These are phyloP conservation scores for Acronicta psi DNA, from an alignment of 2,888 invertebrate species.

Conservation along the genomic window DNA sequence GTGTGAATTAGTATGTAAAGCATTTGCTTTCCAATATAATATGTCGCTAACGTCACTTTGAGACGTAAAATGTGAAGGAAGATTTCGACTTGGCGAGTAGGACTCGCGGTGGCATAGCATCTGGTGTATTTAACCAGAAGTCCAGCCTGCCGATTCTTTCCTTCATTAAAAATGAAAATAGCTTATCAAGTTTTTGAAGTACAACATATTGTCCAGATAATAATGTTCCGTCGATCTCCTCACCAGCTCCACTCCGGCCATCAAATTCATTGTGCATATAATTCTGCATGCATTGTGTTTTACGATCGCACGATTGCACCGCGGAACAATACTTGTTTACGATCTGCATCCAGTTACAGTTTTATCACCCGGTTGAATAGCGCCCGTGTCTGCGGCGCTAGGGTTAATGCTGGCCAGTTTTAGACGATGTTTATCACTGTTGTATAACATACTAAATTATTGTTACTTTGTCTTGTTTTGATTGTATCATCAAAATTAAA, in stretches of 20 bases:
- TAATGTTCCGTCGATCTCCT: background rate
- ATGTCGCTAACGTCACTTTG: too few relatives aligned
- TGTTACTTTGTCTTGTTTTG: too few relatives aligned
- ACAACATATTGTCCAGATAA: background rate
- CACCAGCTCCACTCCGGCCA: background rate
- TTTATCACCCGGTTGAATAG: background rate
- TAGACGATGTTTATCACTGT: background rate
- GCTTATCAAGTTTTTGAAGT: background rate
- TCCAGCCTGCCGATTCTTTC: too few relatives aligned
- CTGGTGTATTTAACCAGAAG: too few relatives aligned
- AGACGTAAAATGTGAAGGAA: too few relatives aligned
- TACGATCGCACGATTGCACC: background rate
- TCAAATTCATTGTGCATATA: background rate
- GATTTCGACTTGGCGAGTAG: too few relatives aligned
- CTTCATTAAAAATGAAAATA: too few relatives aligned
- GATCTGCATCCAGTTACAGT: background rate
- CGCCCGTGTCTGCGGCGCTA: background rate
- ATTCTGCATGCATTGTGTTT: background rate
- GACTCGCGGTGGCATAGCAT: too few relatives aligned
- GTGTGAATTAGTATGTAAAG: too few relatives aligned
- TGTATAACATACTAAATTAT: background rate
- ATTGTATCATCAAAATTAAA: too few relatives aligned
- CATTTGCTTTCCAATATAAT: too few relatives aligned
- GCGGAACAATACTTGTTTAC: background rate
- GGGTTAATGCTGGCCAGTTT: background rate